Conservation (phyloP, 2,888 invertebrate species). For the Torymus aiolomorphi region DNA sequence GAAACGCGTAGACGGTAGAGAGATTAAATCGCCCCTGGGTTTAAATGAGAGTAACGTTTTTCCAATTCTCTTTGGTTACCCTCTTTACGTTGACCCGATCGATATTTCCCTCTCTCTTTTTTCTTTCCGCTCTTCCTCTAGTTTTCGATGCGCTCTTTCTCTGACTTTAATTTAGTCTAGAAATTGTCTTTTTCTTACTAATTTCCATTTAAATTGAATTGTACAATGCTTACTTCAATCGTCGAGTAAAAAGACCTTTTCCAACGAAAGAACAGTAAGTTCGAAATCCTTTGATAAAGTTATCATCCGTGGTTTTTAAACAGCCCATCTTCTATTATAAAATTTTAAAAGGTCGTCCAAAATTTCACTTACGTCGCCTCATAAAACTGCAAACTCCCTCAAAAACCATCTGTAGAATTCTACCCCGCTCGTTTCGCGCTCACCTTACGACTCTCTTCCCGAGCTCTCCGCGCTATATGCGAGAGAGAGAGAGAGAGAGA, state of each 20-base stretch:
- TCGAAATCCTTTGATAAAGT: no score
- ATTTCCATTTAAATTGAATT: no score
- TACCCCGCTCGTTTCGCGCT: not conserved
- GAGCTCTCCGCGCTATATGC: not conserved
- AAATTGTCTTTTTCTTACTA: not conserved
- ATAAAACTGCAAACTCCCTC: no score
- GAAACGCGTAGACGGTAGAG: slow-evolving; percentile 36
- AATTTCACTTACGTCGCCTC: no score
- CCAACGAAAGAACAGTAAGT: not conserved
- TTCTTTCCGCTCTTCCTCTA: not conserved
- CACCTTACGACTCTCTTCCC: no score
- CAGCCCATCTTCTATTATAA: no score
- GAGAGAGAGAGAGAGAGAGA: not conserved
- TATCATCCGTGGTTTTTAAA: no score
- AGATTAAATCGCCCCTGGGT: slow-evolving; percentile 36
- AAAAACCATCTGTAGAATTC: not conserved
- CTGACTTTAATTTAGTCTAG: slow-evolving; percentile 5
- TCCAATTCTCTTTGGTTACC: slow-evolving; percentile 47
- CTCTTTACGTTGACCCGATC: slow-evolving; percentile 37
- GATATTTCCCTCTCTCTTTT: slow-evolving; percentile 26
- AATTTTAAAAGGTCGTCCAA: no score
- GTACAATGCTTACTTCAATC: no score
- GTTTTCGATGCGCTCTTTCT: not conserved
- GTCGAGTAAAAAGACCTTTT: no score
- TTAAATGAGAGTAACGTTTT: slow-evolving; percentile 40